These are phyloP conservation scores for Diplodus sargus DNA, from an alignment of 2,797 vertebrate species.

Conservation along the genomic window DNA sequence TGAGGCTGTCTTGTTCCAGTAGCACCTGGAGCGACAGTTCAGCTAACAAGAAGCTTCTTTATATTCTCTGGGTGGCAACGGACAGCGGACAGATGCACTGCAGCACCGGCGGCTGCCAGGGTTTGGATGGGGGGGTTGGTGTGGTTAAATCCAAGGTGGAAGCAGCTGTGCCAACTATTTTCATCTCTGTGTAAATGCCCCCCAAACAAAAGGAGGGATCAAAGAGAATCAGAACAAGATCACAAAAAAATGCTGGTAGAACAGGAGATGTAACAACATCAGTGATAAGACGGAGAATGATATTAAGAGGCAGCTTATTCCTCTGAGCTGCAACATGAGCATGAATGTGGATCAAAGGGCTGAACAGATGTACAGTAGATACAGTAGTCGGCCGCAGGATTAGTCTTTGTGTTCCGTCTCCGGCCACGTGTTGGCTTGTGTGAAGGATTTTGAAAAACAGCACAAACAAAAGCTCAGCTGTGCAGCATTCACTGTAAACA, in stretches of 20 bases:
- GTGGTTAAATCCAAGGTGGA: conserved; percentile 20
- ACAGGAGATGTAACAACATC: conserved; percentile 18
- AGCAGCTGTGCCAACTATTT: conserved; percentile 49
- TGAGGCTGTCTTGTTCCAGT: not conserved
- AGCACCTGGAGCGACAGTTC: conserved; percentile 23
- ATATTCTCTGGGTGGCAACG: conserved; percentile 1
- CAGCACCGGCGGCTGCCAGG: conserved; percentile 33
- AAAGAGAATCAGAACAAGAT: conserved; percentile 37
- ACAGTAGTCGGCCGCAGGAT: conserved; percentile 65
- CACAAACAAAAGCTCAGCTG: conserved; percentile 45
- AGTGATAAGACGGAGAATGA: conserved; percentile 21
- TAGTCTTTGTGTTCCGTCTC: conserved; percentile 62
- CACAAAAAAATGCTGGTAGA: not conserved
- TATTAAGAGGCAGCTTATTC: conserved; percentile 52
- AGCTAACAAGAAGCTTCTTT: conserved; percentile 19
- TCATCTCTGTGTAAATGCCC: conserved; percentile 27
- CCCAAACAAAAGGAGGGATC: conserved; percentile 24
- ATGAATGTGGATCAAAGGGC: conserved; percentile 71
- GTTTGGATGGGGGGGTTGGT: conserved; percentile 29
- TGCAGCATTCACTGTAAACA: conserved; percentile 10
- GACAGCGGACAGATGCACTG: conserved; percentile 41
- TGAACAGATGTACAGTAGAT: conserved; percentile 76
- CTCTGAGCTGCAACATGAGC: conserved; percentile 55
- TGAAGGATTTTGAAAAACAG: conserved; percentile 54
- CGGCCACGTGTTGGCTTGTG: conserved; percentile 45